These are phyloP conservation scores for Cebidichthys violaceus DNA, from an alignment of 2,113 vertebrate species.

Conservation along the genomic window DNA sequence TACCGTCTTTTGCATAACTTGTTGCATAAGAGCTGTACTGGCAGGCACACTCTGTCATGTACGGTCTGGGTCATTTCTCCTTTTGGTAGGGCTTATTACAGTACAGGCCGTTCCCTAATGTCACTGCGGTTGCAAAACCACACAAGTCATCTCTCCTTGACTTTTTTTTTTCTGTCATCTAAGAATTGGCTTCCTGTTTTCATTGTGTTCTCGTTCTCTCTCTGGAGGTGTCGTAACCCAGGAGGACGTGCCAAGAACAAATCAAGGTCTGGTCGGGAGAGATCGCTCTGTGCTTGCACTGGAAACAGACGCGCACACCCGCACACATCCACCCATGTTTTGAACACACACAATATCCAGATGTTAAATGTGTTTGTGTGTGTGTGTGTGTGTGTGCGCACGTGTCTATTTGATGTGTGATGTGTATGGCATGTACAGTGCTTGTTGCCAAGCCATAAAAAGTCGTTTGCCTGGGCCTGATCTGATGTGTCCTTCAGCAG, in stretches of 20 bases:
- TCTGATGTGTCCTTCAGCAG: slow-evolving; percentile 54
- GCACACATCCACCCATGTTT: slow-evolving; percentile 42
- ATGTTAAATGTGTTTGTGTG: slow-evolving; percentile 57
- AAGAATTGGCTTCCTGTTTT: slow-evolving; percentile 86
- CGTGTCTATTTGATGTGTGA: slow-evolving; percentile 67
- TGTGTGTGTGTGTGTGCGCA: slow-evolving; percentile 13
- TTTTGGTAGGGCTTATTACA: slow-evolving; percentile 76
- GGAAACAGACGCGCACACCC: slow-evolving; percentile 45
- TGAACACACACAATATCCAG: slow-evolving; percentile 65
- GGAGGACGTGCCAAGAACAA: slow-evolving; percentile 77
- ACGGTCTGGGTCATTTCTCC: slow-evolving; percentile 74
- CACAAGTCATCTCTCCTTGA: slow-evolving; percentile 63
- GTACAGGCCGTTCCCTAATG: slow-evolving; percentile 82
- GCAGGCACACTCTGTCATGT: slow-evolving; percentile 74
- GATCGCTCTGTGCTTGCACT: slow-evolving; percentile 67
- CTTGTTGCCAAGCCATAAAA: slow-evolving; percentile 75
- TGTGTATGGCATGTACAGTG: slow-evolving; percentile 71
- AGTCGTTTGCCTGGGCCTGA: slow-evolving; percentile 60
- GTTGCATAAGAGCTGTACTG: slow-evolving; percentile 77
- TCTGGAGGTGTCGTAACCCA: slow-evolving; percentile 79
- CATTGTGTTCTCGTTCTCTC: slow-evolving; percentile 72
- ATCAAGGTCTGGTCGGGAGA: slow-evolving; percentile 74
- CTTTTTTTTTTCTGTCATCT: slow-evolving; percentile 74
- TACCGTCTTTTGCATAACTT: slow-evolving; percentile 74
- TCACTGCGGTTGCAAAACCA: slow-evolving; percentile 79